Conservation (phyloP, 2,888 invertebrate genomes). For the Camptogramma bilineatum region DNA sequence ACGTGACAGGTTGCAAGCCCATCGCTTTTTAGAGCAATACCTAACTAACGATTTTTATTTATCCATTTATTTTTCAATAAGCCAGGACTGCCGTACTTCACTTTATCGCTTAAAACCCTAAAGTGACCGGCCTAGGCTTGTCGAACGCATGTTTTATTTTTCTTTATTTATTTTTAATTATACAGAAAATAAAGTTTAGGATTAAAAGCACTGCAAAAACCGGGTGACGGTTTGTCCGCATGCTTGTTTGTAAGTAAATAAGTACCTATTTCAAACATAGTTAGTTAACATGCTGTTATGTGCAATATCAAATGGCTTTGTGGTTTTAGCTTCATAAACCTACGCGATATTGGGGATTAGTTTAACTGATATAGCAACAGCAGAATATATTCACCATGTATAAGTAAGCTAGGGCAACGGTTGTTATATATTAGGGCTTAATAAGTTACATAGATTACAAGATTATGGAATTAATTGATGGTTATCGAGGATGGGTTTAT, state of each 20-base stretch:
- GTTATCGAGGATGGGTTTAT: neutral
- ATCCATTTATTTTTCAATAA: neutral
- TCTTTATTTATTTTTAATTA: too few species aligned
- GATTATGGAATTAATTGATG: slow-evolving; percentile 11
- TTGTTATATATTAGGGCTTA: slow-evolving; percentile 9
- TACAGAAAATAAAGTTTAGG: too few species aligned
- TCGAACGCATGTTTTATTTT: too few species aligned
- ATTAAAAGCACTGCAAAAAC: too few species aligned
- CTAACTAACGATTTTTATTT: neutral
- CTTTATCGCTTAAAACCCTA: neutral
- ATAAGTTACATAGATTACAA: slow-evolving; percentile 6
- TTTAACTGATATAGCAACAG: neutral
- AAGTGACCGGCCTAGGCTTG: too few species aligned
- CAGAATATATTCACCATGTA: neutral
- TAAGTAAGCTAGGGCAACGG: neutral
- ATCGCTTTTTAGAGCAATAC: too few species aligned
- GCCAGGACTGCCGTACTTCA: neutral
- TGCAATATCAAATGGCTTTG: slow-evolving; percentile 40
- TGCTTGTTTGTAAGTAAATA: too few species aligned
- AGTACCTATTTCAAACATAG: too few species aligned
- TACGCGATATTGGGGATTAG: slow-evolving; percentile 28
- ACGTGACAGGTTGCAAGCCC: too few species aligned
- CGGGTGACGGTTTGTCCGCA: too few species aligned
- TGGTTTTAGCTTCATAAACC: slow-evolving; percentile 36
- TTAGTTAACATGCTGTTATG: slow-evolving; percentile 19